Base-by-base conservation (phyloP, 2,113 vertebrate species). In the Lampris megalopsis region DNA sequence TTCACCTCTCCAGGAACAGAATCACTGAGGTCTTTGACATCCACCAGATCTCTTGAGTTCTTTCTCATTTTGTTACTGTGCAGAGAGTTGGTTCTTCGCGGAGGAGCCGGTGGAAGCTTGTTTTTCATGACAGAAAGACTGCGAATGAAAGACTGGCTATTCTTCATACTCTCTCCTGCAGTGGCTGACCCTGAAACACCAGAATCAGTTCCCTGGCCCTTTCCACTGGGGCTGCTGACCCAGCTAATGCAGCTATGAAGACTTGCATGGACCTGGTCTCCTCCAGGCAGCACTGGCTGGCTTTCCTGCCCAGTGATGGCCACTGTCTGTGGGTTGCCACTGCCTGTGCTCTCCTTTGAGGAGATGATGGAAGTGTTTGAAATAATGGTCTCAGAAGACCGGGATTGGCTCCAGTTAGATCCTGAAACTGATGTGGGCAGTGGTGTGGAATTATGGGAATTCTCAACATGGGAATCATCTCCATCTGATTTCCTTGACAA, bases 71-170 rank as follows among this genome's bases (percentile, higher is more conserved):
- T 94, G 67, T 92, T 94, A 45, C 92, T 90, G 71, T 97, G 95
- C 71, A 98, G 92, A 0, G 98, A 99, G 85, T 96, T 95, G 35
- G 96, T 98, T 87, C 97, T 95, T 76, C 91, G 94, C 2, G 97
- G 96, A 0, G 95, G 96, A 0, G 94, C 94, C 0, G 92, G 98
- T 56, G 85, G 95, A 61, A 94, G 94, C 89, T 97, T 98, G 85
- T 95, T 94, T 88, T 98, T 98, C 63, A 94, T 93, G 8, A 98
- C 88, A 1, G 97, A 98, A 40, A 98, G 93, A 6, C 94, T 97
- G 37, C 94, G 94, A 54, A 86, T 0, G 1, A 86, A 93, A 68
- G 92, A 94, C n/a, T 80, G 90, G 76, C 93, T 95, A 36, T 92
- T 94, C 68, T 91, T 93, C 68, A 92, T 79, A 68, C 93, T 94